Conservation (phyloP, 2,113 vertebrate genomes). For the Seriola dumerili region DNA sequence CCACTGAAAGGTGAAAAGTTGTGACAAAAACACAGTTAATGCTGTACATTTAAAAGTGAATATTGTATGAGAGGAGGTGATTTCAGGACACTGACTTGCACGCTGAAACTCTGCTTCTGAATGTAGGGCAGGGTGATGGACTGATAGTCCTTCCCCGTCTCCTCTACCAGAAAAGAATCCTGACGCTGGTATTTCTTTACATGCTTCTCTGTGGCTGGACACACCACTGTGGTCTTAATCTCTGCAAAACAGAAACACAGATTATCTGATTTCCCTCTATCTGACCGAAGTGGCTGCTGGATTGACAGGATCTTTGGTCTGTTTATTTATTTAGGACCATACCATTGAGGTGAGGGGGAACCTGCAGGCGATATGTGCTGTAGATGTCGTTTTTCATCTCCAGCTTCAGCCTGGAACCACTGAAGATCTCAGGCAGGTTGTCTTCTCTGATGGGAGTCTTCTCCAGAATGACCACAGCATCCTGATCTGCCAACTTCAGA, state of each 20-base stretch:
- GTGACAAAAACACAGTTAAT: background rate
- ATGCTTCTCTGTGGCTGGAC: conserved; percentile 94
- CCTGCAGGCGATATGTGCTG: conserved; percentile 89
- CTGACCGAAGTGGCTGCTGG: background rate
- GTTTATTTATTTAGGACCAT: background rate
- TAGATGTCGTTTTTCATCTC: conserved; percentile 95
- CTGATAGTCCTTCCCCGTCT: conserved; percentile 89
- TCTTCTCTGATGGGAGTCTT: conserved; percentile 94
- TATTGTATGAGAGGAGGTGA: background rate
- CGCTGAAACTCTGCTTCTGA: conserved; percentile 90
- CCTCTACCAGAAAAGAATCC: conserved; percentile 88
- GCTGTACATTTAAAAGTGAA: background rate
- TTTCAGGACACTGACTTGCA: conserved; percentile 85
- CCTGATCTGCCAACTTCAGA: conserved; percentile 86
- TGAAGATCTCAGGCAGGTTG: conserved; percentile 85
- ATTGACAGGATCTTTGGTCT: background rate
- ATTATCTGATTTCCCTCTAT: background rate
- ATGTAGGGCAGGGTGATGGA: conserved; percentile 91
- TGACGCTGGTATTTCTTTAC: conserved; percentile 91
- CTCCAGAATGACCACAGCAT: conserved; percentile 94
- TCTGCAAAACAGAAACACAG: conserved; percentile 80
- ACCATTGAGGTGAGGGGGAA: conserved; percentile 90
- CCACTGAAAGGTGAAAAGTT: conserved; percentile 85
- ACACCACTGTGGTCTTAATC: conserved; percentile 93
- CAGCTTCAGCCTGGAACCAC: conserved; percentile 82